Evolutionary conservation across 2,888 invertebrate species (phyloP).

Genomic region (Calliopum simillimum): DNA sequence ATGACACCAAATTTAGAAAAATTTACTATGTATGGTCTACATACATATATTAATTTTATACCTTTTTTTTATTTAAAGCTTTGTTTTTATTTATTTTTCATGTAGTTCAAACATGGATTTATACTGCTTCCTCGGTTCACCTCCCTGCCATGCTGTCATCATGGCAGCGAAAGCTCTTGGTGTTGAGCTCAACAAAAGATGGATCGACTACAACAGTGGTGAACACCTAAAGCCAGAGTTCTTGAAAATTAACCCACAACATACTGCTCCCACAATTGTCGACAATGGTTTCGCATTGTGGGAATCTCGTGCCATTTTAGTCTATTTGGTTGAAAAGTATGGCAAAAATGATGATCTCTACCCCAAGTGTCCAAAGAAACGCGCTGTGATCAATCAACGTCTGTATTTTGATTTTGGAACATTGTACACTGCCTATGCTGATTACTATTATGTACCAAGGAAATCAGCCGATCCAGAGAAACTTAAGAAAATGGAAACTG

Average conservation of each 20-base stretch:
- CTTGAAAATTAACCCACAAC: conserved; percentile 84
- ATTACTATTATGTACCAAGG: conserved; percentile 75
- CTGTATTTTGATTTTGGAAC: conserved; percentile 85
- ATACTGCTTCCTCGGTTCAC: conserved; percentile 74
- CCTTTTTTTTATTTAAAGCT: no score
- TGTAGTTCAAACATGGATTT: conserved; percentile 70
- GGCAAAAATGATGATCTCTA: conserved; percentile 79
- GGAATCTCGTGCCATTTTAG: conserved; percentile 87
- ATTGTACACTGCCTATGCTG: conserved; percentile 76
- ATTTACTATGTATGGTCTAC: no score
- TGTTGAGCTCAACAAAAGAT: conserved; percentile 75
- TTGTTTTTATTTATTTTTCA: conserved; percentile 9
- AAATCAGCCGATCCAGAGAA: conserved; percentile 76
- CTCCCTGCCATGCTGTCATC: conserved; percentile 76
- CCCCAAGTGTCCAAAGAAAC: conserved; percentile 81
- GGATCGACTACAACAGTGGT: conserved; percentile 71
- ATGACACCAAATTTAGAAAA: no score
- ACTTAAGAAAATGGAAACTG: conserved; percentile 76
- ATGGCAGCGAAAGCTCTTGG: conserved; percentile 76
- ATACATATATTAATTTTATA: no score
- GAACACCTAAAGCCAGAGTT: conserved; percentile 79
- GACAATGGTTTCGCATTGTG: conserved; percentile 85
- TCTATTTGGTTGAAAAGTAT: conserved; percentile 84
- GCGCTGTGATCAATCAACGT: conserved; percentile 82
- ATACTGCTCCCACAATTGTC: conserved; percentile 84